Percentiles rank a stretch among this genome's conserved stretches.
Evolutionary conservation across 2,113 vertebrate species (phyloP).

Genomic region (Talpa occidentalis): DNA sequence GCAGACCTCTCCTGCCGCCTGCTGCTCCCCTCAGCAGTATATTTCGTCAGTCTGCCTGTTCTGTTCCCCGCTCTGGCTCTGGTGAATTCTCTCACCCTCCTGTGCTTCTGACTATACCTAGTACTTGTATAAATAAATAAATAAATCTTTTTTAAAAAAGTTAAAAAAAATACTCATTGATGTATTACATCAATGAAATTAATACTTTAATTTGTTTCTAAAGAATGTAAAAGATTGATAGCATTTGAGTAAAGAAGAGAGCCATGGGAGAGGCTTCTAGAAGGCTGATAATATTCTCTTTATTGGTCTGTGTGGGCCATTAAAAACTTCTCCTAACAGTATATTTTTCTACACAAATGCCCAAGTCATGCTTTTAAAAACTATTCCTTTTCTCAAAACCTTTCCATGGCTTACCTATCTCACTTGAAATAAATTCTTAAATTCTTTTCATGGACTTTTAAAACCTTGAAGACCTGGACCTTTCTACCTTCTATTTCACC

Average conservation of each 20-base stretch:
- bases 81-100: no score
- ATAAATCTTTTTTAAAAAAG: no score
- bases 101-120: no score
- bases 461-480: neutral
- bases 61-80: no score
- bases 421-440: neutral
- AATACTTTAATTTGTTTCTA: neutral
- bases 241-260: neutral
- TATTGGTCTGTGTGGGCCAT: neutral
- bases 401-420: neutral
- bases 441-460: neutral
- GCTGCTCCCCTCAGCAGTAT: no score
- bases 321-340: neutral
- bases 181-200: neutral
- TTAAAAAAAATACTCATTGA: neutral
- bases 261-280: neutral
- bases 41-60: no score
- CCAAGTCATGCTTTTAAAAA: neutral
- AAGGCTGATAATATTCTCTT: neutral
- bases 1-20: no score
- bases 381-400: neutral
- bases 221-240: neutral
- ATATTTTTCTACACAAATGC: neutral
- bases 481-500: neutral
- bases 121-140: no score